A percentile compares a stretch with the other conserved stretches of the same genome.
Evolutionary conservation across 1,140 invertebrate genomes (phyloP).

Genomic region (Drosophila bifasciata): DNA sequence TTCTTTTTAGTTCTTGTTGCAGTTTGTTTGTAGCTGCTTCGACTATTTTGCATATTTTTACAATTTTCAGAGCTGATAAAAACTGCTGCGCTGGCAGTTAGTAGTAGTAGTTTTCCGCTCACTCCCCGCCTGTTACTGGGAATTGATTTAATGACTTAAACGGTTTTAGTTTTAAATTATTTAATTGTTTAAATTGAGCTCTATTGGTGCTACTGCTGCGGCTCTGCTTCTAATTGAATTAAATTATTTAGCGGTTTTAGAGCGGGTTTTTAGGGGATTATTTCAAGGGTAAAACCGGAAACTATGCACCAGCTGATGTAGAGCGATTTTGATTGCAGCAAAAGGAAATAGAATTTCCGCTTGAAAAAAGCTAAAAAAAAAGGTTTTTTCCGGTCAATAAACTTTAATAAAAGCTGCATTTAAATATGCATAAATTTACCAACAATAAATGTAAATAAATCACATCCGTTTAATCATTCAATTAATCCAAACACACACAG

Average conservation of each 20-base stretch:
- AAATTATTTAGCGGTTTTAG: conserved; percentile 69
- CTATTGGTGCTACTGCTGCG: conserved; percentile 5
- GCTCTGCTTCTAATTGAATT: conserved; percentile 63
- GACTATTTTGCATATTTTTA: conserved; percentile 64
- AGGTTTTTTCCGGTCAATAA: too few relatives aligned
- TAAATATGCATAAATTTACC: too few relatives aligned
- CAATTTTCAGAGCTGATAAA: conserved; percentile 53
- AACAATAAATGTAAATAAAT: too few relatives aligned
- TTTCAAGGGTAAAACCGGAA: conserved; percentile 19
- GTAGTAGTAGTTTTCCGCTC: conserved; percentile 3
- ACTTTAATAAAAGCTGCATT: too few relatives aligned
- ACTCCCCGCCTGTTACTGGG: conserved; percentile 3
- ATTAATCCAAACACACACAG: conserved; percentile 28
- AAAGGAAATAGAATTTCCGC: conserved; percentile 3
- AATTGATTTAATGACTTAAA: conserved; percentile 75
- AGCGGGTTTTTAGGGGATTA: conserved; percentile 5
- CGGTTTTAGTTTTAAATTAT: conserved; percentile 63
- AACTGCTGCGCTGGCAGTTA: conserved; percentile 31
- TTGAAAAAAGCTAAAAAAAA: not conserved
- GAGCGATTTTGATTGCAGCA: not conserved
- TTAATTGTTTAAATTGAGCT: conserved; percentile 59
- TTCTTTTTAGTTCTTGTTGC: conserved; percentile 1
- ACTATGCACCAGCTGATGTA: not conserved
- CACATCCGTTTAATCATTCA: conserved; percentile 6
- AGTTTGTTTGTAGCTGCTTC: conserved; percentile 23